A percentile compares a stretch with the other conserved stretches of the same genome.
Conservation (phyloP, 2,797 vertebrate species). For the Microctenopoma stevenorrisi region DNA sequence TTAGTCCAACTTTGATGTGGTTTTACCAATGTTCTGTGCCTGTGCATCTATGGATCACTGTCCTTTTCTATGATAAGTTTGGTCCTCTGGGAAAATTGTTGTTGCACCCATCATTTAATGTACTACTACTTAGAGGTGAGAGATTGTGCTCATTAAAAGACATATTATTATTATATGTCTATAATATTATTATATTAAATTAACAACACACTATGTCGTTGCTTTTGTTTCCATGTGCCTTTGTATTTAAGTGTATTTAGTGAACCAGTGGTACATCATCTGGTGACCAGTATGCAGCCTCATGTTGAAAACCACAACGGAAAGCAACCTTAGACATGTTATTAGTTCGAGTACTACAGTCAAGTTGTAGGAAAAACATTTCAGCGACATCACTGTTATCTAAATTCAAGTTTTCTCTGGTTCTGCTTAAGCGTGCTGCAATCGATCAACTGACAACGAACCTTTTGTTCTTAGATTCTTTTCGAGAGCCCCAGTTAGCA, state of each 20-base stretch:
- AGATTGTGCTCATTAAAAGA: background rate
- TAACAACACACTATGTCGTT: no score
- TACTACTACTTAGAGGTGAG: no score
- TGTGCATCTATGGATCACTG: no score
- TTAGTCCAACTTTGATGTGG: no score
- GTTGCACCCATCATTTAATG: no score
- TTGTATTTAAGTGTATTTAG: no score
- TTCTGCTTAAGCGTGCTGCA: background rate
- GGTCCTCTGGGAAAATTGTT: no score
- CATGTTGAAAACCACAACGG: background rate
- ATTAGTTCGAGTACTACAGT: background rate
- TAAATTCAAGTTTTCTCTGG: background rate
- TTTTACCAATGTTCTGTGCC: no score
- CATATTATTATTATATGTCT: background rate
- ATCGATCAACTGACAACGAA: constrained; percentile 28
- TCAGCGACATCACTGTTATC: background rate
- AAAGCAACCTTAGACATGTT: background rate
- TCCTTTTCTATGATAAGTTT: no score
- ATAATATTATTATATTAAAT: background rate
- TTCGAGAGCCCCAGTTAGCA: constrained; percentile 20
- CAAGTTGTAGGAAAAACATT: background rate
- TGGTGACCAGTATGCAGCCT: background rate
- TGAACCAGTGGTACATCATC: no score
- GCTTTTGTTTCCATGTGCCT: no score
- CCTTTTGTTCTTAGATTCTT: constrained; percentile 1